Evolutionary conservation across 30 jellyfish, hydroid and myxozoan species (phyloP).

Genomic region (Aurelia sp.): DNA sequence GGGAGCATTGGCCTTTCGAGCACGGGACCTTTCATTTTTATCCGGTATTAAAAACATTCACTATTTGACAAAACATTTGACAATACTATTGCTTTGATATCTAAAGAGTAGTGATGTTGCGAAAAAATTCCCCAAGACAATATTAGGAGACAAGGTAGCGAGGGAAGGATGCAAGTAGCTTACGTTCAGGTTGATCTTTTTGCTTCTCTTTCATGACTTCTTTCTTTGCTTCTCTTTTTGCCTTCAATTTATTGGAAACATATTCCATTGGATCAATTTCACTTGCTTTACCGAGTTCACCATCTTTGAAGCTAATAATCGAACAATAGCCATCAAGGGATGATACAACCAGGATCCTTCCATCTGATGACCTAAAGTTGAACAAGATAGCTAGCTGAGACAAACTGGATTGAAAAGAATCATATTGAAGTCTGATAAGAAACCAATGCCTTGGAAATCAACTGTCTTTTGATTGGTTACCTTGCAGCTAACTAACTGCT

Average conservation of each 20-base stretch:
- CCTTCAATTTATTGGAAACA: constrained; percentile 67
- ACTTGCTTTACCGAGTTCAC: constrained; percentile 91
- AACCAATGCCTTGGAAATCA: too few species aligned
- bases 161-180: not conserved
- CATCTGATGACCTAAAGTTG: constrained; percentile 92
- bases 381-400: too few species aligned
- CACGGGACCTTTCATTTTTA: too few species aligned
- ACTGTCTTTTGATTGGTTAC: too few species aligned
- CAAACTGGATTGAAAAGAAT: too few species aligned
- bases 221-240: constrained; percentile 66
- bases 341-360: constrained; percentile 84
- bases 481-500: too few species aligned
- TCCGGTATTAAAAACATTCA: too few species aligned
- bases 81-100: too few species aligned
- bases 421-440: too few species aligned
- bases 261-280: constrained; percentile 72
- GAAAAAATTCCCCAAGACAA: not conserved
- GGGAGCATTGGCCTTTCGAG: too few species aligned
- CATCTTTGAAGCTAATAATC: constrained; percentile 78
- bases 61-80: too few species aligned
- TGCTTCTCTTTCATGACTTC: constrained; percentile 51
- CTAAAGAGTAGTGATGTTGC: not conserved
- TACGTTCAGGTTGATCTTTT: constrained; percentile 33
- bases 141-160: not conserved
- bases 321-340: constrained; percentile 98